Conservation (phyloP, 2,888 invertebrate genomes). For the Drosophila nr. perissopoda region DNA sequence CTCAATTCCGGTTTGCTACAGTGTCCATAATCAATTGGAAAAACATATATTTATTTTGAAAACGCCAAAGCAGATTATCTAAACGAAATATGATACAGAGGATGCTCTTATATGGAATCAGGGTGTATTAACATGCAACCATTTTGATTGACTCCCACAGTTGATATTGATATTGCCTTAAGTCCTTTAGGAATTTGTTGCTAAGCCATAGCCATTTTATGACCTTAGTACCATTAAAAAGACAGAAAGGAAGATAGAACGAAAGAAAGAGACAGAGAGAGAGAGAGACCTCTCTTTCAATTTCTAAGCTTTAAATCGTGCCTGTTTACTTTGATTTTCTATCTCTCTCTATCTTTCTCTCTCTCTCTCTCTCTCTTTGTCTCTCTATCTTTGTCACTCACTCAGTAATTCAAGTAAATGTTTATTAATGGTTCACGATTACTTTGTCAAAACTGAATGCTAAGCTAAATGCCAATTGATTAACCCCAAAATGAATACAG, state of each 20-base stretch:
- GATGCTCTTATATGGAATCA: not conserved
- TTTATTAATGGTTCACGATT: not conserved
- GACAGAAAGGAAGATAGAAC: not conserved
- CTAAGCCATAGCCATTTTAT: not conserved
- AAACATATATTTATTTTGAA: not conserved
- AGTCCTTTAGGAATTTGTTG: not conserved
- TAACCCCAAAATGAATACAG: not conserved
- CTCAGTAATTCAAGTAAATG: not conserved
- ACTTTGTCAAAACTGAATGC: not conserved
- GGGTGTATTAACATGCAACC: not conserved
- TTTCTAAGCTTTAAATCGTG: not conserved
- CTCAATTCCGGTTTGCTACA: not conserved
- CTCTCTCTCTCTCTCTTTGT: not conserved
- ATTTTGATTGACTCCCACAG: not conserved
- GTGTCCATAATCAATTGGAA: not conserved
- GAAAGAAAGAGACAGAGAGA: not conserved
- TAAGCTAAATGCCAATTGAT: not conserved
- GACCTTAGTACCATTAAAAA: not conserved
- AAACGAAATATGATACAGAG: not conserved
- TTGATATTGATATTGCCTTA: not conserved
- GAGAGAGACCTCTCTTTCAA: not conserved
- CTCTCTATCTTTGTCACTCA: not conserved
- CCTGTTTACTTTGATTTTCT: not conserved
- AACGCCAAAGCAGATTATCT: not conserved
- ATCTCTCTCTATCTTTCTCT: not conserved